Conservation (phyloP, 2,888 invertebrate genomes). For the Leucophenga maculata region DNA sequence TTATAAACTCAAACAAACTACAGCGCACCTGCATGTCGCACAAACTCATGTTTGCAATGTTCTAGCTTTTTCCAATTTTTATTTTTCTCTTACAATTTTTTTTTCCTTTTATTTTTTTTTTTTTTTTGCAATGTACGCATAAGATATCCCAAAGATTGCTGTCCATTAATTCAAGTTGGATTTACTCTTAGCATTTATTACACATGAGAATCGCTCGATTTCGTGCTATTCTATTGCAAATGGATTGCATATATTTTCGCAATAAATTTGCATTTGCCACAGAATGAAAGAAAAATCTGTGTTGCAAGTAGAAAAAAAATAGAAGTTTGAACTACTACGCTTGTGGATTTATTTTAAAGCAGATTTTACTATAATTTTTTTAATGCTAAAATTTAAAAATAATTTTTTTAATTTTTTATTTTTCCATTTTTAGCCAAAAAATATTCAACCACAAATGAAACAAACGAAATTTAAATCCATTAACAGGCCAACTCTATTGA, state of each 20-base stretch:
- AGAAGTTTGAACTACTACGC: constrained; percentile 10
- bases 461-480: constrained; percentile 59
- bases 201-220: constrained; percentile 33
- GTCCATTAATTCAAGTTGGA: constrained; percentile 66
- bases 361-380: background rate
- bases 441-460: constrained; percentile 22
- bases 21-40: no score
- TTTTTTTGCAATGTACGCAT: constrained; percentile 50
- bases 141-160: constrained; percentile 65
- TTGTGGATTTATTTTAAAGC: background rate
- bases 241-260: constrained; percentile 35
- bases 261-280: constrained; percentile 63
- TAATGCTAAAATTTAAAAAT: background rate
- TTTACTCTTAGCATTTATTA: constrained; percentile 66
- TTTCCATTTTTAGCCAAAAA: no score
- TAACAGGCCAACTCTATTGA: constrained; percentile 52
- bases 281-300: background rate
- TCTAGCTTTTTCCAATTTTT: no score
- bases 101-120: background rate
- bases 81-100: background rate
- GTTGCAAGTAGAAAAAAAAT: background rate
- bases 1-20: no score
- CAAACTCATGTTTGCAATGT: no score
- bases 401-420: no score
- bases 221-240: constrained; percentile 3